These are phyloP conservation scores for Drosophila nasuta DNA, from an alignment of 1,140 invertebrate genomes.

Conservation along the genomic window DNA sequence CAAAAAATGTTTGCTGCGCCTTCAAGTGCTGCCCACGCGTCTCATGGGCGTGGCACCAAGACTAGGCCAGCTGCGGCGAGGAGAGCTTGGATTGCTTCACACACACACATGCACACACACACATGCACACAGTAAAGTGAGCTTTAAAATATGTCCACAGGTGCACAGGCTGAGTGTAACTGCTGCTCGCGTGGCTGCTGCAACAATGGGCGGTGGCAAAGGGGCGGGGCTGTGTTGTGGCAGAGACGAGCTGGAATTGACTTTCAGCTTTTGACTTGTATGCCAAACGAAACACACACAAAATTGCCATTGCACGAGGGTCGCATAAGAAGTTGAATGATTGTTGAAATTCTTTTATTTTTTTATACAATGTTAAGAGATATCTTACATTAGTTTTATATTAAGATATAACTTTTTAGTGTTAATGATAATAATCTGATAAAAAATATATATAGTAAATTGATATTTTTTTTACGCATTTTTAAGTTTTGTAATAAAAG, in stretches of 20 bases:
- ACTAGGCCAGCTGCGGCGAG: neutral
- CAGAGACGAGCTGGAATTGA: slow-evolving; percentile 63
- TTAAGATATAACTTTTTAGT: too few relatives aligned
- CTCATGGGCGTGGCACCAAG: slow-evolving; percentile 25
- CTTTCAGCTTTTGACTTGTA: slow-evolving; percentile 76
- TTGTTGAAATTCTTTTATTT: neutral
- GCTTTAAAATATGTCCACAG: slow-evolving; percentile 79
- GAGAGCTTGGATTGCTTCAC: slow-evolving; percentile 11
- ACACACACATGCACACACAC: slow-evolving; percentile 2
- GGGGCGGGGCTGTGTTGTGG: neutral
- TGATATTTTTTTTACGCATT: too few relatives aligned
- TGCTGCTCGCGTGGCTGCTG: slow-evolving; percentile 23
- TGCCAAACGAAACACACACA: slow-evolving; percentile 63
- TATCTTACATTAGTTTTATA: too few relatives aligned
- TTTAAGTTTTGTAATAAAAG: too few relatives aligned
- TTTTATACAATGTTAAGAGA: too few relatives aligned
- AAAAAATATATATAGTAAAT: too few relatives aligned
- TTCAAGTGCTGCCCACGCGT: slow-evolving; percentile 51
- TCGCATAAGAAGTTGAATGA: neutral
- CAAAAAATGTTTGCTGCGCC: slow-evolving; percentile 55
- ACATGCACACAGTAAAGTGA: slow-evolving; percentile 36
- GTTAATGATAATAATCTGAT: too few relatives aligned
- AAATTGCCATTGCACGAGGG: slow-evolving; percentile 51
- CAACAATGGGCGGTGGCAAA: neutral
- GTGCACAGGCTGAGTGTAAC: slow-evolving; percentile 52